Conservation (phyloP, 2,888 invertebrate species). For the Fragum sueziense region DNA sequence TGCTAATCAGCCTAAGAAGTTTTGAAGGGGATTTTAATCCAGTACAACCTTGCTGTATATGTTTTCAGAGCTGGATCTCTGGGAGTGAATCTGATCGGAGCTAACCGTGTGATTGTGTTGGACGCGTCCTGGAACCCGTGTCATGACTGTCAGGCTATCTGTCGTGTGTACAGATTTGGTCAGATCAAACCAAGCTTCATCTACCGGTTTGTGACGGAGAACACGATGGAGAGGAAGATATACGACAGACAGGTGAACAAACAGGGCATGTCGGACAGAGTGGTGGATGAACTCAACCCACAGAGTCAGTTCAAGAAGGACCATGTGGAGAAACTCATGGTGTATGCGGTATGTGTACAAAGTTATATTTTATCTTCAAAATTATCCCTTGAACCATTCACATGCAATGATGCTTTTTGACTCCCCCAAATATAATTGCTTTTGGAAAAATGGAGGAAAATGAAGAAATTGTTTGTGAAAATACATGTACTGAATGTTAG, state of each 20-base stretch:
- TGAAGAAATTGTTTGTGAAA: too few species aligned
- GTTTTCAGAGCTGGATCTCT: slow-evolving; percentile 93
- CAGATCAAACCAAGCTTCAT: slow-evolving; percentile 97
- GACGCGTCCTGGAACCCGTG: slow-evolving; percentile 99
- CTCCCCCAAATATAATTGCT: too few species aligned
- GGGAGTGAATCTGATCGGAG: slow-evolving; percentile 98
- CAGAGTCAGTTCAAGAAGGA: slow-evolving; percentile 87
- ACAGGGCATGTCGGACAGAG: slow-evolving; percentile 98
- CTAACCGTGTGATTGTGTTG: slow-evolving; percentile 98
- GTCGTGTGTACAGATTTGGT: slow-evolving; percentile 96
- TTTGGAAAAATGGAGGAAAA: too few species aligned
- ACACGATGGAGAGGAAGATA: slow-evolving; percentile 98
- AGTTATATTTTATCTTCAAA: too few species aligned
- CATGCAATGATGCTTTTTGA: too few species aligned
- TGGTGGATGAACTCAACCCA: slow-evolving; percentile 98
- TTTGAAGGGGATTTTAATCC: too few species aligned
- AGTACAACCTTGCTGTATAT: too few species aligned
- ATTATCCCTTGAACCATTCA: too few species aligned
- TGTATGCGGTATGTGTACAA: slow-evolving; percentile 86
- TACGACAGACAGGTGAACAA: slow-evolving; percentile 99
- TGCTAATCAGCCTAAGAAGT: too few species aligned
- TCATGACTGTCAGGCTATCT: slow-evolving; percentile 95
- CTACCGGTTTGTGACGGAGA: slow-evolving; percentile 97
- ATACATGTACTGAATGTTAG: too few species aligned
- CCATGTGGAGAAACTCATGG: slow-evolving; percentile 87